A percentile compares a stretch with the other conserved stretches of the same genome.
Conservation (phyloP, 2,797 vertebrate genomes). For the Emydoidea blandingii region DNA sequence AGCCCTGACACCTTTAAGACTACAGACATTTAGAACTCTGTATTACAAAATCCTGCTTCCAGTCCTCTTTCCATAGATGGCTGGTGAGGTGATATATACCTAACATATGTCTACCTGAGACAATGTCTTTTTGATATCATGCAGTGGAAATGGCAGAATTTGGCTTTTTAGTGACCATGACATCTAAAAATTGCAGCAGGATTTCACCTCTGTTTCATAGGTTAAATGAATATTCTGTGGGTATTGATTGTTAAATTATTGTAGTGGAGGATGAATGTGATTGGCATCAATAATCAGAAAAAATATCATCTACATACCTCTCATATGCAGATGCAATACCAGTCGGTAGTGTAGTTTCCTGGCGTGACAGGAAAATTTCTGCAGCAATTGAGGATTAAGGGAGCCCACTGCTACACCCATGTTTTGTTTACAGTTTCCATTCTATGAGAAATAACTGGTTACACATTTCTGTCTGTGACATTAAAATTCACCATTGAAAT, state of each 20-base stretch:
- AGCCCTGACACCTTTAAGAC: background rate
- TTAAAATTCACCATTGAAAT: conserved; percentile 76
- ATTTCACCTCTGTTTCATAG: conserved; percentile 65
- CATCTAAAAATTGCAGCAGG: conserved; percentile 65
- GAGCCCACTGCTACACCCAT: conserved; percentile 43
- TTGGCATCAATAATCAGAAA: conserved; percentile 62
- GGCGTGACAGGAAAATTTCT: conserved; percentile 61
- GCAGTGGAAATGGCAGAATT: conserved; percentile 52
- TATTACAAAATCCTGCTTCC: background rate
- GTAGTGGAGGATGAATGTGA: conserved; percentile 67
- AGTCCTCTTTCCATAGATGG: background rate
- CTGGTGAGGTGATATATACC: background rate
- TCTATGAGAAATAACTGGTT: conserved; percentile 72
- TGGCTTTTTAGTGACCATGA: conserved; percentile 59
- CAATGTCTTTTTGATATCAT: conserved; percentile 31
- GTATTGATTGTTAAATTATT: conserved; percentile 65
- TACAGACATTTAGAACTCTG: background rate
- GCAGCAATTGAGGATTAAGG: conserved; percentile 59
- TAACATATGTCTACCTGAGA: conserved; percentile 31
- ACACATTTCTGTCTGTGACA: conserved; percentile 68
- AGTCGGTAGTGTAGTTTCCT: conserved; percentile 31
- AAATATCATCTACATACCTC: conserved; percentile 49
- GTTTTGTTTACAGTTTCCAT: conserved; percentile 70
- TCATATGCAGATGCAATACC: conserved; percentile 51
- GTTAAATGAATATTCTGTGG: conserved; percentile 71